Base-by-base conservation (phyloP, 2,113 vertebrate species). In the Prionailurus viverrinus region DNA sequence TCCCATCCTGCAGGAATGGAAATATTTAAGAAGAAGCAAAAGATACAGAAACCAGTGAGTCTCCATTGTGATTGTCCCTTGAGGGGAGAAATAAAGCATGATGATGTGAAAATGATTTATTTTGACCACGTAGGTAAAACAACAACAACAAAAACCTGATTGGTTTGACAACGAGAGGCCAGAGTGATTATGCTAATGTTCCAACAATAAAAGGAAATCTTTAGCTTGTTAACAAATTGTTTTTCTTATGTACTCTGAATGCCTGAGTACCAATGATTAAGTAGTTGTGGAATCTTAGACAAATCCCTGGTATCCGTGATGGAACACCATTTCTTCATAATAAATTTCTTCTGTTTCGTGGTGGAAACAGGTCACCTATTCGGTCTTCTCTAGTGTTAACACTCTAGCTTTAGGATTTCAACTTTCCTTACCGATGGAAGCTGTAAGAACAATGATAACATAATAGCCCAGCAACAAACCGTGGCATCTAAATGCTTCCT, bases 101-200 rank as follows among this genome's bases (percentile, higher is more conserved):
- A 10, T 33, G 45, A 58, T 45, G 12, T 81, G 68, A 92, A 82
- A 89, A 81, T 84, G 15, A 76, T 58, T 92, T 88, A 88, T 80
- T 94, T 94, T 88, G 69, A 91, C 39, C n/a, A 19, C 63, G 19
- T 25, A 73, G 76, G 68, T 61, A 48, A 55, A 91, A 91, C 27
- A 71, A 88, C 41, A 69, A 61, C 58, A 48, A 93, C 27, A 63
- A 76, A 88, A 19, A 48, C 45, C 39, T 33, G 39, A 68, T 66
- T 48, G 29, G 14, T 39, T 95, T 53, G 29, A 69, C 36, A 87
- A 23, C 23, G 25, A 96, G 29, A 74, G 65, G 33, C 48, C 66
- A 61, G 71, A 66, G 16, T 65, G 82, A 86, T 85, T 92, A 93
- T 68, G 69, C 51, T 89, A 83, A 92, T 76, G 41, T 71, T 73